Base-by-base conservation (phyloP, 2,888 invertebrate species). In the Thereva nobilitata region DNA sequence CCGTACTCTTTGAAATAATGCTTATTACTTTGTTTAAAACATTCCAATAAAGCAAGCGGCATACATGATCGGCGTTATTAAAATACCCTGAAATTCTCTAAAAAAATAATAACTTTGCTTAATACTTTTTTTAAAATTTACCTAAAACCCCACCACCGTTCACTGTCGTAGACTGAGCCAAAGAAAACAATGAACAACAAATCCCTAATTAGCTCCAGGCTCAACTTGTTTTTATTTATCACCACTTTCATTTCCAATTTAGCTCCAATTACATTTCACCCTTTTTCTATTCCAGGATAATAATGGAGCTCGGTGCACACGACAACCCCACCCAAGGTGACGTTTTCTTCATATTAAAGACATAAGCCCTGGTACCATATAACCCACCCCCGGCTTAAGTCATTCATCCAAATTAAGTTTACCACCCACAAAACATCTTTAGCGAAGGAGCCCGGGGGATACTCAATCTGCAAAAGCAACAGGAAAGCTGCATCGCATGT, bases 361-460 rank as follows among this genome's bases (percentile, higher is more conserved):
- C 45, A 59, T 49, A 59, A 59, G 49, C 59, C 49, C 45, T 37
- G 44, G 8, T 9, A 9, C 37, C 6, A 7, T 45, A 37, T 8
- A 35, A 34, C 63, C 8, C 61, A 40, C 6, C 50, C n/a, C 52
- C n/a, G 23, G 42, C 42, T 63, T 63, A 63, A 63, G 63, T 52
- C 63, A 63, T 63, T 63, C 52, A 63, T 63, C 63, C 63, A 63
- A 63, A 63, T 63, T 63, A 63, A 52, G 52, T 63, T 63, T 63
- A 34, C 50, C 63, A 50, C 63, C 63, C 63, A 63, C 63, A 63
- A 59, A 63, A 63, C 52, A 63, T 63, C 49, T 50, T 52, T 63
- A 63, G 52, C 59, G 42, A 23, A 47, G 10, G 49, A 47, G 47
- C 42, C 63, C 41, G 34, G 40, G 50, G 52, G 50, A 52, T 50